Percentiles rank a stretch among this genome's conserved stretches.
Conservation (phyloP, 2,797 vertebrate genomes). For the Tauraco hartlaubi region DNA sequence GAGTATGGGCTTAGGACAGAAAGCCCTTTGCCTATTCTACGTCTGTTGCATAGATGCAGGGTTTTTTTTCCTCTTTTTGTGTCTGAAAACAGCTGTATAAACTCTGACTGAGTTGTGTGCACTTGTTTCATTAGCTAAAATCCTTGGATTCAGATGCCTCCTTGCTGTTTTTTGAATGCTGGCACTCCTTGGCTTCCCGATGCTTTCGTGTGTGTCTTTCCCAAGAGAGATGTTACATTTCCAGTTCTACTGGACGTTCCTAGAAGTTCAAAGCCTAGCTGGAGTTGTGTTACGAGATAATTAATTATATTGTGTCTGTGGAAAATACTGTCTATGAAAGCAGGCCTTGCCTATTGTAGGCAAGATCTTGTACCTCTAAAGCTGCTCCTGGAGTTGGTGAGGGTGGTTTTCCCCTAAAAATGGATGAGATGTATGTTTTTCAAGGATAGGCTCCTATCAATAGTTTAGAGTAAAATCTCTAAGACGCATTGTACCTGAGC, state of each 20-base stretch:
- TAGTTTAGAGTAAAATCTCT: not conserved
- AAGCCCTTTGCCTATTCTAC: not conserved
- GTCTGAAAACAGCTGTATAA: not conserved
- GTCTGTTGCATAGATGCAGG: rapidly evolving
- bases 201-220: not conserved
- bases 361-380: not conserved
- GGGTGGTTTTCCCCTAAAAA: not conserved
- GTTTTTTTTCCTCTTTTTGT: not conserved
- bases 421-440: not conserved
- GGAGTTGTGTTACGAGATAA: not conserved
- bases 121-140: not conserved
- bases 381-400: not conserved
- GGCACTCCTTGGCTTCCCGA: not conserved
- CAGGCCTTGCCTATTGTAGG: not conserved
- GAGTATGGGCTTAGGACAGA: not conserved
- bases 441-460: not conserved
- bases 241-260: not conserved
- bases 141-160: not conserved
- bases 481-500: not conserved
- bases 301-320: not conserved
- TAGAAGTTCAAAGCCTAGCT: not conserved
- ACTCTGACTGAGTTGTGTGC: not conserved
- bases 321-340: not conserved
- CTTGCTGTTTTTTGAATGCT: not conserved
- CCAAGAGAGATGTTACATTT: not conserved